Evolutionary conservation across 92 coral and sea anemone species (phyloP), one percentile per base, ranked within the genome.

Genomic region (Porites divaricata): DNA sequence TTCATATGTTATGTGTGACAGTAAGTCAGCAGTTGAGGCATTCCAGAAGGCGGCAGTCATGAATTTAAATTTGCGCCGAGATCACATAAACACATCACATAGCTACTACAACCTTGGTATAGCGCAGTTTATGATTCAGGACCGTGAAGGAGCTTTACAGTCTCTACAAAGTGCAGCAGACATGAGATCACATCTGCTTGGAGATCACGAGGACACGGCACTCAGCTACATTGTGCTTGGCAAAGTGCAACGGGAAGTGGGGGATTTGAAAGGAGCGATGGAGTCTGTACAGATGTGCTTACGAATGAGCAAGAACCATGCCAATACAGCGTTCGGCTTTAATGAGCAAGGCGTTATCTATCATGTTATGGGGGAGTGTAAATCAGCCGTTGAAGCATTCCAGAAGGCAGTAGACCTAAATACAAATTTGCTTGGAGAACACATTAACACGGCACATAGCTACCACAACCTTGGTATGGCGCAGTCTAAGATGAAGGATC

Each of bases 341-440:
- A 28, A 28, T 28, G 41, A 28, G 41, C 41, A 28, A 28, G 41
- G 41, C 41, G 41, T 28, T 28, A 28, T 28, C 41, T 28, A 28
- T 28, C 41, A 28, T 28, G 41, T 28, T 28, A 28, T 70, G 13
- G 68, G 52, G 14, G 62, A 81, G 8, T 1, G 45, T 23, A 22
- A 19, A 21, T 19, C 77, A 20, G 85, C 85, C 20, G 21, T n/a
- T n/a, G 23, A 20, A 17, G 77, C 85, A 59, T 81, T 80, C 20
- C 85, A 80, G 26, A 53, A 6, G 14, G 57, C 57, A 13, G 57
- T 13, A 53, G 57, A 53, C 7, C 23, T 10, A 20, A 8, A 14
- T 9, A 10, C 15, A 1, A 17, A 75, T 45, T 53, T 58, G 50
- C 54, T 20, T 9, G 79, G 79, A 21, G 63, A 74, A 1, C 63